phyloP scores from a whole-genome alignment of 2,113 vertebrate genomes.

The Lampris megalopsis region DNA sequence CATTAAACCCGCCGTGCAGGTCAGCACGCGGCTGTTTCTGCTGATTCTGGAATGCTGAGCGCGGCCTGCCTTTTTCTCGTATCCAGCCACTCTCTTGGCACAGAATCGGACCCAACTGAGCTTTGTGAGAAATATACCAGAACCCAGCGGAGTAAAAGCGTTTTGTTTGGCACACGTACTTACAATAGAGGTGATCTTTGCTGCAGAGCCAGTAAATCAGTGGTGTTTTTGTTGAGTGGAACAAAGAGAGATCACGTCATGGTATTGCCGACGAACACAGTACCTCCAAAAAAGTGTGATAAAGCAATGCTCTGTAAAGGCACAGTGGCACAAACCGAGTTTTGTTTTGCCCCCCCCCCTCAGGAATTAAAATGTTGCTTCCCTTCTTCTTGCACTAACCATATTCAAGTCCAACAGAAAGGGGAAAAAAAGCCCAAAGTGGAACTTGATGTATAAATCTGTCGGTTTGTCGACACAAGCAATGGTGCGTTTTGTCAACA shows the following conservation, averaged over 20 bases:
- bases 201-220: conserved; percentile 44
- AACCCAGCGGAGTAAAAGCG: conserved; percentile 14
- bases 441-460: too few species aligned
- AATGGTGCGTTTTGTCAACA: too few species aligned
- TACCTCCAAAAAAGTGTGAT: background rate
- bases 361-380: too few species aligned
- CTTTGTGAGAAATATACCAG: background rate
- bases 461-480: too few species aligned
- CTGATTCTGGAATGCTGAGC: conserved; percentile 19
- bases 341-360: background rate
- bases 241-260: background rate
- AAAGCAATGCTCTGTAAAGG: background rate
- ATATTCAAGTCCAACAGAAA: too few species aligned
- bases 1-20: too few species aligned
- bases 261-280: background rate
- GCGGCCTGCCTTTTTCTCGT: too few species aligned
- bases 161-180: conserved; percentile 50
- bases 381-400: too few species aligned
- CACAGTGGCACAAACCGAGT: background rate
- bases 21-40: background rate
- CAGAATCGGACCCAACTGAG: background rate
- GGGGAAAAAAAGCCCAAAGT: too few species aligned
- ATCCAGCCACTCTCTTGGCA: conserved; percentile 29
- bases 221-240: conserved; percentile 28
- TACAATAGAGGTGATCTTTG: background rate